Evolutionary conservation across 2,888 invertebrate species (phyloP).

Genomic region (Rhaphigaster nebulosa): DNA sequence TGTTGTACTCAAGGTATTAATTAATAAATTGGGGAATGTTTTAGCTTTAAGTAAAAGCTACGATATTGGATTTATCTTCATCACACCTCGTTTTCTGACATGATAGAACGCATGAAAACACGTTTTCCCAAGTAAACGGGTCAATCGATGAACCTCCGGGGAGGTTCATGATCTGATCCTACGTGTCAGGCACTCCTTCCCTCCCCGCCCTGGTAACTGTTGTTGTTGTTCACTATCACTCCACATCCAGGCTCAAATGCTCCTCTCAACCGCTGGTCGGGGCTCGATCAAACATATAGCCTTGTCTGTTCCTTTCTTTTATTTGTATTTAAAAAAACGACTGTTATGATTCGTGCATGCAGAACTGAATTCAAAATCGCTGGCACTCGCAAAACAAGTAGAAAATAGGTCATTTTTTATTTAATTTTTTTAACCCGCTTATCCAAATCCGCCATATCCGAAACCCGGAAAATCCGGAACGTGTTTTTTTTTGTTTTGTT

Average conservation of each 20-base stretch:
- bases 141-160: slow-evolving; percentile 30
- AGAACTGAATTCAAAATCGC: neutral
- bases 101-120: slow-evolving; percentile 16
- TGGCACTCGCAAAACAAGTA: neutral
- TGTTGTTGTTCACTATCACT: slow-evolving; percentile 5
- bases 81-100: neutral
- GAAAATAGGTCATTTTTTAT: no score
- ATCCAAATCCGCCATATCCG: no score
- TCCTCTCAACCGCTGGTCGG: neutral
- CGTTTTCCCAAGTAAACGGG: slow-evolving; percentile 13
- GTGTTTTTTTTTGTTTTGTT: no score
- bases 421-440: no score
- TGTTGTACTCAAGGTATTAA: neutral
- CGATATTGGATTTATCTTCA: neutral
- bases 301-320: neutral
- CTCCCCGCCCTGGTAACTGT: slow-evolving; percentile 12
- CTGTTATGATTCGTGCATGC: neutral
- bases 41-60: neutral
- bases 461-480: no score
- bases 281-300: neutral
- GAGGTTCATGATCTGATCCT: neutral
- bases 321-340: neutral
- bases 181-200: slow-evolving; percentile 47
- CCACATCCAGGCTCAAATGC: neutral
- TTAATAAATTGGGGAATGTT: neutral